Percentiles rank a stretch among this genome's conserved stretches.
Evolutionary conservation across 1,140 invertebrate genomes (phyloP).

Genomic region (Neuroterus valhalla): DNA sequence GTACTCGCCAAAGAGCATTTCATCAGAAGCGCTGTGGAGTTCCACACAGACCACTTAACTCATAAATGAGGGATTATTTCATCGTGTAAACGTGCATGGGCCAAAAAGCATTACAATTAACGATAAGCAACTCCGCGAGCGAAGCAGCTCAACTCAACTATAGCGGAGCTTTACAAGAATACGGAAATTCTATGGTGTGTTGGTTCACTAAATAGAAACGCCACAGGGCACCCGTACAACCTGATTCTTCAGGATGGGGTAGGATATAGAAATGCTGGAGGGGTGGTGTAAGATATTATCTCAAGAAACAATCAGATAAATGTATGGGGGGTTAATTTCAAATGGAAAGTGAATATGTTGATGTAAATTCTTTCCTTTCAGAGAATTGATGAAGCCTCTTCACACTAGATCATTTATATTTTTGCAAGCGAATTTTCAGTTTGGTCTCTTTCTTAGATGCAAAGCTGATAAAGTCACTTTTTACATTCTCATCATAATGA

Average conservation of each 20-base stretch:
- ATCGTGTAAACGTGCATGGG: conserved; percentile 72
- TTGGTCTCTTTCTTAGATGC: too few species aligned
- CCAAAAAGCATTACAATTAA: conserved; percentile 74
- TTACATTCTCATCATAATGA: too few species aligned
- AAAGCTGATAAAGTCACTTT: too few species aligned
- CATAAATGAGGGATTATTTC: conserved; percentile 74
- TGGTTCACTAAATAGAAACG: conserved; percentile 11
- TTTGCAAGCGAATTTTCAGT: too few species aligned
- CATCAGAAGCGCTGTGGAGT: conserved; percentile 71
- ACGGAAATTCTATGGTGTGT: conserved; percentile 23
- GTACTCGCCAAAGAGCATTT: conserved; percentile 68
- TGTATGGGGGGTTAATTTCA: not conserved
- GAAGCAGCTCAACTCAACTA: conserved; percentile 43
- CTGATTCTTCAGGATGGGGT: conserved; percentile 32
- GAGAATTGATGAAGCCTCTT: too few species aligned
- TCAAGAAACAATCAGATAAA: conserved; percentile 1
- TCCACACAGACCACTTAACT: conserved; percentile 74
- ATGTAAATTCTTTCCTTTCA: too few species aligned
- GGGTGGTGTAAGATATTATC: not conserved
- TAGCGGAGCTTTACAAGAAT: not conserved
- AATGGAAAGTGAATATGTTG: not conserved
- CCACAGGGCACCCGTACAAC: conserved; percentile 16
- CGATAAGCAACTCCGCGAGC: conserved; percentile 68
- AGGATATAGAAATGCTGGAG: conserved; percentile 28
- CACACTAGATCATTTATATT: too few species aligned